Base-by-base conservation (phyloP, 2,888 invertebrate genomes). In the Agrochola macilenta region DNA sequence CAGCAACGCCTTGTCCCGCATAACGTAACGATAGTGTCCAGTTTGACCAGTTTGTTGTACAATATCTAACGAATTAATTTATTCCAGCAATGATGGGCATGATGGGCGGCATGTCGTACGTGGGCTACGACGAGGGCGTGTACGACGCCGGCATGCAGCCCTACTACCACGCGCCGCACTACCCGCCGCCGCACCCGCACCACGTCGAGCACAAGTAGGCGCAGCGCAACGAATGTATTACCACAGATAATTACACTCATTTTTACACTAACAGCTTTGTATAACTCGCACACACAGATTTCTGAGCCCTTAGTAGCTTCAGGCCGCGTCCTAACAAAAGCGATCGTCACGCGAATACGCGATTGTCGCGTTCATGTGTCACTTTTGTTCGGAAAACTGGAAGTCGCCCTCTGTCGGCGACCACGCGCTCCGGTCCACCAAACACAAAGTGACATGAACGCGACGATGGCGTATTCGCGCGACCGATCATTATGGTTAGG, bases 61-160 rank as follows among this genome's bases (percentile, higher is more conserved):
- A 52, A 74, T 61, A n/a, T n/a, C 0, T 75, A 43, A 75, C n/a
- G 0, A 61, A 43, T 11, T 0, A 0, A 2, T 0, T 79, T 76
- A 2, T 85, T 83, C 2, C 93, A 95, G 96, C 88, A 0, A 95
- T 96, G 96, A 94, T 96, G 95, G 94, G 95, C 74, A 95, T 96
- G 95, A 94, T 96, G 95, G 91, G 95, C 39, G 94, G 94, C 63
- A 93, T 96, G 94, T 92, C 94, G 54, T 96, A 95, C 93, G 89
- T 95, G 87, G 92, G 92, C 70, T 95, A 95, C 93, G 95, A 95
- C 75, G 95, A 96, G 79, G 91, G 93, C 54, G 90, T 93, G 75
- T 95, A 95, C 90, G 95, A 93, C 90, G 91, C 90, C 72, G 87
- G 89, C 70, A 88, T 92, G 81, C 91, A 90, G 85, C 91, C 91